These are phyloP conservation scores for Chaetodon auriga DNA, from an alignment of 2,113 vertebrate genomes.

Conservation along the genomic window DNA sequence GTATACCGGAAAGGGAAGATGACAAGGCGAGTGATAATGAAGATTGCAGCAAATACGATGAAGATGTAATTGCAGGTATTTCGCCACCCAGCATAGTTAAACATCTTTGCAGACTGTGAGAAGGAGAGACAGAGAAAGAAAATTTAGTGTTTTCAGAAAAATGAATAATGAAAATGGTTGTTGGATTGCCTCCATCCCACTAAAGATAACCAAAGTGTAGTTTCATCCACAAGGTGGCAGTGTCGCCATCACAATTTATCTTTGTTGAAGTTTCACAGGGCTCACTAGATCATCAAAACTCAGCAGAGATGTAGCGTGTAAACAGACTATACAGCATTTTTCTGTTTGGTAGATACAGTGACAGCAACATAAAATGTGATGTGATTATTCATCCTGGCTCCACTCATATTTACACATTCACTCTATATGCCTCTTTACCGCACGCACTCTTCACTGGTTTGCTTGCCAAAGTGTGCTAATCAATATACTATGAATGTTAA, in stretches of 20 bases:
- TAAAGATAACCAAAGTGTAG: background rate
- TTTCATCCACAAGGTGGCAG: slow-evolving; percentile 70
- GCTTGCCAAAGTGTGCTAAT: background rate
- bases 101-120: slow-evolving; percentile 95
- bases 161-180: background rate
- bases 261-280: background rate
- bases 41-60: slow-evolving; percentile 91
- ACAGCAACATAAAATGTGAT: background rate
- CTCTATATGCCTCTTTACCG: background rate
- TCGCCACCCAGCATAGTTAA: slow-evolving; percentile 97
- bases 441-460: background rate
- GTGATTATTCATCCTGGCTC: background rate
- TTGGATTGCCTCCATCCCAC: background rate
- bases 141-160: background rate
- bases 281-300: background rate
- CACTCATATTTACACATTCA: background rate
- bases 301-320: background rate
- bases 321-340: background rate
- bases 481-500: background rate
- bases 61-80: slow-evolving; percentile 95
- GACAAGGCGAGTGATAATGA: slow-evolving; percentile 92
- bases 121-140: slow-evolving; percentile 32
- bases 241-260: background rate
- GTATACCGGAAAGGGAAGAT: slow-evolving; percentile 95
- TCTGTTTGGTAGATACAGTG: background rate